phyloP scores from a whole-genome alignment of 1,140 invertebrate genomes.

The Venturia canescens region DNA sequence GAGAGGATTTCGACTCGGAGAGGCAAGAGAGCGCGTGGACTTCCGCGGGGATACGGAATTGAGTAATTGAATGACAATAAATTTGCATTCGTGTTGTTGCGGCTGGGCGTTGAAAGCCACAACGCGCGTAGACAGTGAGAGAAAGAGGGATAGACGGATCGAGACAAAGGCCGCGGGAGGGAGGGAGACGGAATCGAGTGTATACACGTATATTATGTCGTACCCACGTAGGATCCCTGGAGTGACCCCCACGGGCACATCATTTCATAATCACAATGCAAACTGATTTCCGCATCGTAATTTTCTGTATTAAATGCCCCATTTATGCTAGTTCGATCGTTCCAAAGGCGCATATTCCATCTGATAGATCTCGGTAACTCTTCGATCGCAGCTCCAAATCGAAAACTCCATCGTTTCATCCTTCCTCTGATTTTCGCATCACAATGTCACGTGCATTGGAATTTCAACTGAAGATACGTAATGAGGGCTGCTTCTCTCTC shows the following conservation, averaged over 20 bases:
- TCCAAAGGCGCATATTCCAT: not conserved
- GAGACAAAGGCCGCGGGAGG: not conserved
- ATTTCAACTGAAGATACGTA: not conserved
- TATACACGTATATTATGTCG: constrained; percentile 4
- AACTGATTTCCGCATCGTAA: constrained; percentile 66
- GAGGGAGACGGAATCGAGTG: constrained; percentile 18
- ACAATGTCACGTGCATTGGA: not conserved
- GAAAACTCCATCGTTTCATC: not conserved
- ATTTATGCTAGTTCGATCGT: constrained; percentile 12
- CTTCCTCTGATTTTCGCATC: not conserved
- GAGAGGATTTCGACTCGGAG: constrained; percentile 1
- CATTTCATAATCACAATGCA: constrained; percentile 73
- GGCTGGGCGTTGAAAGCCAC: constrained; percentile 66
- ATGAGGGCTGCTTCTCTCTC: not conserved
- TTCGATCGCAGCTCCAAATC: not conserved
- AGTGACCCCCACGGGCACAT: constrained; percentile 67
- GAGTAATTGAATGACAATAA: constrained; percentile 76
- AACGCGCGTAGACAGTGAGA: constrained; percentile 65
- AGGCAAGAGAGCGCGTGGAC: constrained; percentile 52
- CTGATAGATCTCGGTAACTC: not conserved
- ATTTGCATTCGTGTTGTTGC: constrained; percentile 74
- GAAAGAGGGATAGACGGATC: constrained; percentile 43
- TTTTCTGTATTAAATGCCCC: constrained; percentile 52
- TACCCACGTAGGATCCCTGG: constrained; percentile 59
- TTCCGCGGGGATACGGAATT: constrained; percentile 66